Conservation (phyloP, 2,888 invertebrate species). For the Iselma pallidipennis region DNA sequence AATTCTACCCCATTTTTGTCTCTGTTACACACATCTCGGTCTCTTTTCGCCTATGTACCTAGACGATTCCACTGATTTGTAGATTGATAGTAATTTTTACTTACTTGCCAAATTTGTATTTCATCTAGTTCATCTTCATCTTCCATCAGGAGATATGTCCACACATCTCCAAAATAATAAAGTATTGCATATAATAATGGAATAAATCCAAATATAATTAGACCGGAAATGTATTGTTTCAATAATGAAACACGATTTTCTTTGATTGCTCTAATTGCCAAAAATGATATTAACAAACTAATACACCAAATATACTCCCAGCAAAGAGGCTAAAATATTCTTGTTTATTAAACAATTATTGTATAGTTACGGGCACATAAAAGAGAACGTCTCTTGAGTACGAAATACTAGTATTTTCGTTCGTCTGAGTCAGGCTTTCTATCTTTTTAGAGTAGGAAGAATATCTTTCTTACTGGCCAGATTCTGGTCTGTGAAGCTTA, state of each 20-base stretch:
- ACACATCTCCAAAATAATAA: conserved; percentile 84
- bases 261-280: conserved; percentile 84
- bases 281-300: conserved; percentile 80
- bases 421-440: too few relatives aligned
- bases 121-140: conserved; percentile 68
- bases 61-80: too few relatives aligned
- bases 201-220: conserved; percentile 74
- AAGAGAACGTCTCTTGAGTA: neutral
- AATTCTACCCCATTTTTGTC: too few relatives aligned
- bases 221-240: conserved; percentile 81
- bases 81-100: too few relatives aligned
- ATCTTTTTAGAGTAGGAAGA: too few relatives aligned
- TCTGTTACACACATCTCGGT: too few relatives aligned
- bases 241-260: conserved; percentile 79
- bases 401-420: too few relatives aligned
- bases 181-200: conserved; percentile 81
- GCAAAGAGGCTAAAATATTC: conserved; percentile 71
- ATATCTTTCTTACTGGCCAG: too few relatives aligned
- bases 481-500: too few relatives aligned
- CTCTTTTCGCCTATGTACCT: too few relatives aligned
- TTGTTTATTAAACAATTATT: conserved; percentile 7
- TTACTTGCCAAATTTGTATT: conserved; percentile 76
- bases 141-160: conserved; percentile 73
- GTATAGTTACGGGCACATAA: conserved; percentile 1
- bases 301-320: conserved; percentile 96